Base-by-base conservation (phyloP, 35 echinoderm and acorn worm species). In the Chiridota heheva region DNA sequence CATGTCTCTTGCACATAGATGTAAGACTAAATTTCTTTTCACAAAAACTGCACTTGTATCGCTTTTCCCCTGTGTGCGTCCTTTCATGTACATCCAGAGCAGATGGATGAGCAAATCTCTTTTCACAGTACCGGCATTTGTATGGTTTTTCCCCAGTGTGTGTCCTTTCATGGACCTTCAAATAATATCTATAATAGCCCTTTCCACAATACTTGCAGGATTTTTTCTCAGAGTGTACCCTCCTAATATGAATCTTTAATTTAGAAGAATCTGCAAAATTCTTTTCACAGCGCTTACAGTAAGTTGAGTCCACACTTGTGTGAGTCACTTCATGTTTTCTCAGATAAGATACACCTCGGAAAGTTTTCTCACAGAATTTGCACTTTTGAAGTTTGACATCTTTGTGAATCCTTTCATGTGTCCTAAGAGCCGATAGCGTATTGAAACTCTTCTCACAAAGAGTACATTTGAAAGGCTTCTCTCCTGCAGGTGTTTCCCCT, bases 81-180 rank as follows among this genome's bases (percentile, higher is more conserved):
- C 58, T 4, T 25, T 57, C 45, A 77, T 77, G 73, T 32, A 12
- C 13, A 13, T 33, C 32, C 15, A 77, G 24, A 35, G 6, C 44
- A 35, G 12, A 15, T 20, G 17, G 12, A 16, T 18, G n/a, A 37
- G 44, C 33, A 35, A 77, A 77, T 56, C 39, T 55, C 44, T 77
- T 77, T 18, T 59, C 46, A 59, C 73, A 77, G 33, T 26, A 58
- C 24, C 22, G 53, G 36, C 73, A 77, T 22, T 30, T 3, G 26
- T 12, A 77, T 63, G 44, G 73, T 59, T 22, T 77, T 77, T 82
- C 40, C 63, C 64, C 81, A 8, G 42, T 70, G 39, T 72, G 81
- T 42, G 34, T 72, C 41, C 49, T 84, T 30, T 48, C 35, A 39
- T 84, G 81, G 5, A 40, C 34, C 36, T 28, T 16, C 17, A 70